Evolutionary conservation across 2,888 invertebrate genomes (phyloP).

Genomic region (Oasisia sp.): DNA sequence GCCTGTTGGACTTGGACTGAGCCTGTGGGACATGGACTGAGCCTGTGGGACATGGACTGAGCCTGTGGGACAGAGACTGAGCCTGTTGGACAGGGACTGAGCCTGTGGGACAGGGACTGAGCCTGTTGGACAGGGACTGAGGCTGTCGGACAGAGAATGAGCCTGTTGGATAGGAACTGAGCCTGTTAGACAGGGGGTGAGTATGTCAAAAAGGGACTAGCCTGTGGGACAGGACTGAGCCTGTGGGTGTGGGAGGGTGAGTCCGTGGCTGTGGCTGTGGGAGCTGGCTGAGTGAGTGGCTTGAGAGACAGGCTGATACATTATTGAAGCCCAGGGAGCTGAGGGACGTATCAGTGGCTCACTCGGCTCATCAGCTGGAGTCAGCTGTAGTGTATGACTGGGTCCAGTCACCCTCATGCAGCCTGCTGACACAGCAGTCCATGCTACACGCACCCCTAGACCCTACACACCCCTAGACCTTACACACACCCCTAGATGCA

Average conservation of each 20-base stretch:
- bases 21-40: too few species aligned
- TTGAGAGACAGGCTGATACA: not conserved
- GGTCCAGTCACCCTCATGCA: constrained; percentile 25
- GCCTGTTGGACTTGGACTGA: too few species aligned
- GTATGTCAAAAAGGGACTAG: not conserved
- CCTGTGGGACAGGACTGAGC: not conserved
- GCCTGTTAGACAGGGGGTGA: not conserved
- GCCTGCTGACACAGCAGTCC: constrained; percentile 28
- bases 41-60: too few species aligned
- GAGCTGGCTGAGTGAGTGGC: not conserved
- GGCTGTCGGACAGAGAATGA: too few species aligned
- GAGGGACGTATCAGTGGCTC: not conserved
- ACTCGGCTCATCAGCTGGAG: not conserved
- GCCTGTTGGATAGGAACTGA: too few species aligned
- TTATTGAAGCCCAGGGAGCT: not conserved
- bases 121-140: too few species aligned
- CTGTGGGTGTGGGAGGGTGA: not conserved
- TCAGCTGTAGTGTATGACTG: not conserved
- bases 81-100: too few species aligned
- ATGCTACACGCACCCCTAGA: not conserved
- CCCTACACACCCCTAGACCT: too few species aligned
- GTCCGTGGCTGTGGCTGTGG: not conserved
- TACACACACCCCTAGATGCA: too few species aligned
- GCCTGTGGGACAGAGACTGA: too few species aligned
- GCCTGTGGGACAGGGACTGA: too few species aligned